Evolutionary conservation across 37 sponge, comb jelly and placozoan genomes (phyloP).

Genomic region (Diacarnus erythraeanus): DNA sequence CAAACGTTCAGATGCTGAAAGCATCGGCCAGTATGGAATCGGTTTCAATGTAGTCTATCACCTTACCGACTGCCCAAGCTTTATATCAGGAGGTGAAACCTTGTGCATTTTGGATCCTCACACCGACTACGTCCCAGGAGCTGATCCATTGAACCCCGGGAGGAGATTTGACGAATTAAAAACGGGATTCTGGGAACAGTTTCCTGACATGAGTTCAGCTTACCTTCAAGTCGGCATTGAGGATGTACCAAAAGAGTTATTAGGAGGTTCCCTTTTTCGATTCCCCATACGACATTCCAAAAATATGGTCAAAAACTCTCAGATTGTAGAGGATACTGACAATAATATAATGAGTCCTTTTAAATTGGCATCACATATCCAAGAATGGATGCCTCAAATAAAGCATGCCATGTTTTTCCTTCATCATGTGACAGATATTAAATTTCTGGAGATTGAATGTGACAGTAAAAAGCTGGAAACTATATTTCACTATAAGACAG

Average conservation of each 20-base stretch:
- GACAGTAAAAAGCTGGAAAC: not conserved
- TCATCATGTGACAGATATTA: conserved; percentile 44
- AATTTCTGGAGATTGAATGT: conserved; percentile 39
- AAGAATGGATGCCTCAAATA: conserved; percentile 34
- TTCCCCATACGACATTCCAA: no score
- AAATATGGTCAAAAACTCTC: conserved; percentile 31
- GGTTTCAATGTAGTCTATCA: no score
- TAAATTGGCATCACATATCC: no score
- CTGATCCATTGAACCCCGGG: conserved; percentile 15
- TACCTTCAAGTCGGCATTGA: conserved; percentile 24
- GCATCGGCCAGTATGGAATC: no score
- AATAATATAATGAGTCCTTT: conserved; percentile 8
- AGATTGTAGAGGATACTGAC: conserved; percentile 24
- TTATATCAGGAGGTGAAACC: no score
- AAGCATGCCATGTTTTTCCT: conserved; percentile 56
- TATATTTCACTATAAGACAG: not conserved
- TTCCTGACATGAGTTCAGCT: no score
- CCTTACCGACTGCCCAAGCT: no score
- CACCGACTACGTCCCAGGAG: conserved; percentile 48
- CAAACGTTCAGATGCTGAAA: no score
- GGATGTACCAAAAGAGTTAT: conserved; percentile 6
- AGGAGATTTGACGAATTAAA: no score
- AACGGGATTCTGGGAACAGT: conserved; percentile 44
- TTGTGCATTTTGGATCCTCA: no score
- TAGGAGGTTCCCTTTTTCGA: no score